phyloP scores from a whole-genome alignment of 92 coral and sea anemone species.

The Blastomussa wellsi region DNA sequence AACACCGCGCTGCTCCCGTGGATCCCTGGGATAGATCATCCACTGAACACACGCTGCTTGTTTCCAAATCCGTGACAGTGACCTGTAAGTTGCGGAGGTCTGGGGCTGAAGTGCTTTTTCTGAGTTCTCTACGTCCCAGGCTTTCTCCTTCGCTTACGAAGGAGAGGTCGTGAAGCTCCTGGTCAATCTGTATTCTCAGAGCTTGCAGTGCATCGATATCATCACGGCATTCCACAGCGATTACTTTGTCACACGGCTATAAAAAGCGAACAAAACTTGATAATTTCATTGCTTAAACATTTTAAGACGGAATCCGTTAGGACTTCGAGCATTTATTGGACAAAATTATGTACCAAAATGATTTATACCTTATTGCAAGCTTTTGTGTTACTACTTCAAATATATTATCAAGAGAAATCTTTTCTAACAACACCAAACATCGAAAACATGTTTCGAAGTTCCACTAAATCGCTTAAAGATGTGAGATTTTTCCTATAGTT shows the following conservation, averaged over 20 bases:
- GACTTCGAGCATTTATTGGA: too few species aligned
- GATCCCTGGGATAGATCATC: slow-evolving; percentile 72
- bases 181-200: slow-evolving; percentile 64
- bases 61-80: slow-evolving; percentile 58
- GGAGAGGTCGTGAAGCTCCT: slow-evolving; percentile 57
- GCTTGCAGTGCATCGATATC: slow-evolving; percentile 66
- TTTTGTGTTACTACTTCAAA: too few species aligned
- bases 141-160: slow-evolving; percentile 34
- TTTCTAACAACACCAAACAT: too few species aligned
- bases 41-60: slow-evolving; percentile 70
- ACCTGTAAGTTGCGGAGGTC: slow-evolving; percentile 62
- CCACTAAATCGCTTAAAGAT: too few species aligned
- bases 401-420: too few species aligned
- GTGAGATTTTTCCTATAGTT: too few species aligned
- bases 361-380: too few species aligned
- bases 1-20: slow-evolving; percentile 13
- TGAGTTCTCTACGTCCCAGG: slow-evolving; percentile 34
- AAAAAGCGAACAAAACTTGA: background rate
- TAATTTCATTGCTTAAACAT: too few species aligned
- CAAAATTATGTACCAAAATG: too few species aligned
- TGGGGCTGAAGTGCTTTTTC: slow-evolving; percentile 66
- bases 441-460: too few species aligned
- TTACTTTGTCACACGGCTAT: slow-evolving; percentile 72
- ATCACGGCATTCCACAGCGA: slow-evolving; percentile 48
- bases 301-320: too few species aligned